These are phyloP conservation scores for Rhagophthalmus giganteus DNA, from an alignment of 2,888 invertebrate genomes.

Conservation along the genomic window DNA sequence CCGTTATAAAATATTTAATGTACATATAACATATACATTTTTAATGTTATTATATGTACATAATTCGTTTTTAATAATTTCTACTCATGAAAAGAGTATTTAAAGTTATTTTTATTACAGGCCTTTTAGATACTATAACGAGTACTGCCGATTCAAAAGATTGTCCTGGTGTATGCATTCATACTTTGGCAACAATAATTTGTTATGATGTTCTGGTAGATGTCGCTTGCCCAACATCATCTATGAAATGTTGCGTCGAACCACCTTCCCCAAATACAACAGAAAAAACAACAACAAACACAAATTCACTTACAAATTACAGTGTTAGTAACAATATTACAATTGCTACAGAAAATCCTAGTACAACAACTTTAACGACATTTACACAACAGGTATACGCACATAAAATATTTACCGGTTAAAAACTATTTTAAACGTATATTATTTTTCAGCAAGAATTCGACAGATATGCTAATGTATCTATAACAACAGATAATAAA, in stretches of 20 bases:
- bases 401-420: no score
- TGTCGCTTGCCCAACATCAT: constrained; percentile 75
- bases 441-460: constrained; percentile 15
- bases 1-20: no score
- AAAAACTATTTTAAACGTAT: no score
- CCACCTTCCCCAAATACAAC: constrained; percentile 65
- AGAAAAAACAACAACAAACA: constrained; percentile 33
- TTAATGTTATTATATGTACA: no score
- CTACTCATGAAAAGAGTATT: no score
- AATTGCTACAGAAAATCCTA: constrained; percentile 41
- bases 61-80: no score
- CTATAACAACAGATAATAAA: constrained; percentile 9
- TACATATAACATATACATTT: no score
- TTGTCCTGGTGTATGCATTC: constrained; percentile 88
- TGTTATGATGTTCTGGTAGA: constrained; percentile 85
- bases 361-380: constrained; percentile 40
- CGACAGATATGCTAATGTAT: constrained; percentile 12
- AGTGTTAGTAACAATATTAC: constrained; percentile 33
- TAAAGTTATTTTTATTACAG: no score
- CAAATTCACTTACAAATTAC: constrained; percentile 35
- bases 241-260: constrained; percentile 85
- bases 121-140: constrained; percentile 81
- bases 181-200: constrained; percentile 81
- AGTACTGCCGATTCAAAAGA: constrained; percentile 82
- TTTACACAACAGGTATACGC: constrained; percentile 1